These are phyloP conservation scores for Propithecus deckenii DNA, from an alignment of 2,797 vertebrate species.

Conservation along the genomic window DNA sequence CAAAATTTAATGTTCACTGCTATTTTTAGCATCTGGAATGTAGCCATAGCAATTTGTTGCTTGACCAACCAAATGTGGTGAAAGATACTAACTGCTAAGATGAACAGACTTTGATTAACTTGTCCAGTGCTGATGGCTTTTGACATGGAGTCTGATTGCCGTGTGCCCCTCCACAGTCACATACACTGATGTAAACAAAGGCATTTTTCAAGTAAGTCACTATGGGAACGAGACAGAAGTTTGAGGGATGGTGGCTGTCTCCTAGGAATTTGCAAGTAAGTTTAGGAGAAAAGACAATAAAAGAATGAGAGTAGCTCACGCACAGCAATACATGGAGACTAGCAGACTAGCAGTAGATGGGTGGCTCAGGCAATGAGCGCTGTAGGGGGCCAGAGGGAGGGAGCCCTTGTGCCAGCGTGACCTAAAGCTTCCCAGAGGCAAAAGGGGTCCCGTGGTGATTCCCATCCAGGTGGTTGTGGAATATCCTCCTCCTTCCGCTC, in stretches of 20 bases:
- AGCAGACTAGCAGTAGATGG: not conserved
- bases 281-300: not conserved
- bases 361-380: not conserved
- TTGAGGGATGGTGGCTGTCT: not conserved
- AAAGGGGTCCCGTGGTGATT: not conserved
- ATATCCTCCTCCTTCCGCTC: not conserved
- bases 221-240: not conserved
- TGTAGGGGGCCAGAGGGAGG: not conserved
- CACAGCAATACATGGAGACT: not conserved
- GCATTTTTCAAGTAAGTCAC: not conserved
- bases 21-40: not conserved
- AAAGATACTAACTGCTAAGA: constrained; percentile 27
- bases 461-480: not conserved
- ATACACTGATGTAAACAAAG: not conserved
- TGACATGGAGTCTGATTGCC: not conserved
- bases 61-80: not conserved
- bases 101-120: not conserved
- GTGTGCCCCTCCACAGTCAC: not conserved
- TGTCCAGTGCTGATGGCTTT: not conserved
- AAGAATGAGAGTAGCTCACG: not conserved
- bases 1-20: not conserved
- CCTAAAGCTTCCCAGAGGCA: not conserved
- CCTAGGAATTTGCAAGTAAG: not conserved
- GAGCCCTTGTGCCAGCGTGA: not conserved
- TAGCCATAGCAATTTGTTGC: not conserved